Base-by-base conservation (phyloP, 2,888 invertebrate species). In the Pollenia griseotomentosa region DNA sequence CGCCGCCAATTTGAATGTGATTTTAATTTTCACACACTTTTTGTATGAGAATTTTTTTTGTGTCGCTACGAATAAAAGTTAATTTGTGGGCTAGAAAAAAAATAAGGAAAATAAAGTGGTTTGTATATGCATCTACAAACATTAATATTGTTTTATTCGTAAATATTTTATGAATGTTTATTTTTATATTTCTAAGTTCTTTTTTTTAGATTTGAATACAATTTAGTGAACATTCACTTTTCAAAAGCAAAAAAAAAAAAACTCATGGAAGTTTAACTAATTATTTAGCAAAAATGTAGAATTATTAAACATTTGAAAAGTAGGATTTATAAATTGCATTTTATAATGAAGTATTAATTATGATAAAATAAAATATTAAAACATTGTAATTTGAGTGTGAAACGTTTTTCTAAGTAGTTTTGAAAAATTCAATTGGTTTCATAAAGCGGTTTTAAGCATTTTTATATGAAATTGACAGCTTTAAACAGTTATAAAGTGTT, bases 21-120 rank as follows among this genome's bases (percentile, higher is more conserved):
- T 70, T 85, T 74, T 11, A 79, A 63, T 80, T 79, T 80, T 80
- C 79, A 85, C 84, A 85, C 70, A 80, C 74, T 85, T 85, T 71
- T 70, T 42, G 53, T 51, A 23, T 74, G 73, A 80, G 75, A 80
- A 75, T 51, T 70, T 44, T n/a, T 40, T n/a, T 68, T 19, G 33
- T 19, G 2, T 33, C 33, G 33, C 33, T 33, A 5, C 6, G 33
- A 33, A 33, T 33, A 33, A 33, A 33, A 33, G 33, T 4, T 33
- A 33, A 33, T 33, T 33, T 33, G 33, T 33, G 33, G 33, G 33
- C 33, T 33, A 33, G 33, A 57, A 33, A 55, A 66, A 53, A 66
- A 19, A 57, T 9, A 33, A 59, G 14, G 23, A 33, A 33, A 33
- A 14, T 7, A 59, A 16, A 23, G n/a, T 68, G 51, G 33, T 51